phyloP scores from a whole-genome alignment of 2,797 vertebrate species.

The Odontamblyopus rebecca region DNA sequence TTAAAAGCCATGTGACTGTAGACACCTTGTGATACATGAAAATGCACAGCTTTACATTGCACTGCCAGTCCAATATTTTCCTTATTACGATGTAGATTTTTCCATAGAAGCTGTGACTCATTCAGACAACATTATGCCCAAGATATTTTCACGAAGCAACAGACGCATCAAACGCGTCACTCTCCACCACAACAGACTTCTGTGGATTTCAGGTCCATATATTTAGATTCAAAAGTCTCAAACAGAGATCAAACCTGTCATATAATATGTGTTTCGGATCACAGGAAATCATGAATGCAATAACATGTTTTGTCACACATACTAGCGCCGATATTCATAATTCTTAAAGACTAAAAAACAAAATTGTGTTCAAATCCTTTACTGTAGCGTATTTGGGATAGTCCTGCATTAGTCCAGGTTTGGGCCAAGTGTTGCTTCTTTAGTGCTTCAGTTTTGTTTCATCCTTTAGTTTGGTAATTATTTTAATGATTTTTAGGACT shows the following conservation, averaged over 20 bases:
- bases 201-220: neutral
- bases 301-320: too few relatives aligned
- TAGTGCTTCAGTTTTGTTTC: too few relatives aligned
- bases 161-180: conserved; percentile 3
- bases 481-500: neutral
- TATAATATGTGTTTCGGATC: neutral
- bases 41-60: neutral
- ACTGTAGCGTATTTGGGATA: too few relatives aligned
- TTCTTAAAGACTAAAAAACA: too few relatives aligned
- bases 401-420: too few relatives aligned
- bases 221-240: neutral
- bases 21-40: neutral
- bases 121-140: neutral
- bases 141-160: conserved; percentile 5
- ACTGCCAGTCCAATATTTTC: neutral
- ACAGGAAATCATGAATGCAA: neutral
- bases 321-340: too few relatives aligned
- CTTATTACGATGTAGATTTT: neutral
- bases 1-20: neutral
- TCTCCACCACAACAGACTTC: neutral
- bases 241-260: neutral
- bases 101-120: neutral
- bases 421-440: too few relatives aligned
- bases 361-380: too few relatives aligned
- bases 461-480: too few relatives aligned